phyloP scores from a whole-genome alignment of 1,140 invertebrate species.

The Hormaphis cornu region DNA sequence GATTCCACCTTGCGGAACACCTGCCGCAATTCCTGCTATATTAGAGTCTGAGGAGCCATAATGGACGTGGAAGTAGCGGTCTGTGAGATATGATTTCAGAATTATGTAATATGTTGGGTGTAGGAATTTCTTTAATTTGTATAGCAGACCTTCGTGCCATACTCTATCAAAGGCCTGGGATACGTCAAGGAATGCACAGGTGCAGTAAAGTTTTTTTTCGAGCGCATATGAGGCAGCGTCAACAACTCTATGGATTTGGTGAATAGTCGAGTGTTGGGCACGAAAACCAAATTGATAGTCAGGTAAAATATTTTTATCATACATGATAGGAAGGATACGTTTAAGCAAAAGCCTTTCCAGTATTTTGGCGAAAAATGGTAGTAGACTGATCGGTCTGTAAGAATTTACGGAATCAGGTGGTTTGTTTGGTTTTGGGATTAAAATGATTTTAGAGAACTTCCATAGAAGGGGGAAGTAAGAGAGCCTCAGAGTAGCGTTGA shows the following conservation, averaged over 20 bases:
- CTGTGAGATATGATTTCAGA: slow-evolving; percentile 9
- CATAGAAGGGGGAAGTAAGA: slow-evolving; percentile 36
- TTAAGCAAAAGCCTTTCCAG: not conserved
- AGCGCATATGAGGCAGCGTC: not conserved
- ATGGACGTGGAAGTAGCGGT: not conserved
- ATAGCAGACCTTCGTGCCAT: slow-evolving; percentile 16
- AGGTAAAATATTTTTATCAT: not conserved
- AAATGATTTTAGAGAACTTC: slow-evolving; percentile 39
- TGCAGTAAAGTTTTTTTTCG: not conserved
- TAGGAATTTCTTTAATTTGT: slow-evolving; percentile 8
- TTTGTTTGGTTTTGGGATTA: slow-evolving; percentile 17
- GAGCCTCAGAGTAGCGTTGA: slow-evolving; percentile 29
- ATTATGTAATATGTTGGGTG: not conserved
- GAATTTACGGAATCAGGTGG: not conserved
- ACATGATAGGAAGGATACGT: not conserved
- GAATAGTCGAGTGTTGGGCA: slow-evolving; percentile 6
- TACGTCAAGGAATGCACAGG: not conserved
- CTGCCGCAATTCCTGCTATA: slow-evolving; percentile 7
- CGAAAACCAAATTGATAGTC: slow-evolving; percentile 28
- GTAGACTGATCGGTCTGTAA: slow-evolving; percentile 23
- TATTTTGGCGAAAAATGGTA: slow-evolving; percentile 8
- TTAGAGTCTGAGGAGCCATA: not conserved
- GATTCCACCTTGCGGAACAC: slow-evolving; percentile 40
- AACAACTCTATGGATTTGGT: not conserved
- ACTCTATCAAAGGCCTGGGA: too few species aligned